These are phyloP conservation scores for Dione vanillae DNA, from an alignment of 2,888 invertebrate species.

Conservation along the genomic window DNA sequence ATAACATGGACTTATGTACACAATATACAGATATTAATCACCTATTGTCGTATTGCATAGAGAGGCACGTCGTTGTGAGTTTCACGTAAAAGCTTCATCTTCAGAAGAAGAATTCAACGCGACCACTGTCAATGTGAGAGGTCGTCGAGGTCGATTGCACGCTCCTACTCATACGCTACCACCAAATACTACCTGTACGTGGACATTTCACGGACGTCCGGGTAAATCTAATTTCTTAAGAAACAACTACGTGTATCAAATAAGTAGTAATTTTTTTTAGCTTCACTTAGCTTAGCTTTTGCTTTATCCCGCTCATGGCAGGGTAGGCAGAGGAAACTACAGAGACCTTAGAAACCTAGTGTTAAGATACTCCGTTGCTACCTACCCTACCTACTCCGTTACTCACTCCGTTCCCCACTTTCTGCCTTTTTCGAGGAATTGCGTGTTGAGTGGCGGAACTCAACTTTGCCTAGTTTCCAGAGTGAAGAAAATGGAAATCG, in stretches of 20 bases:
- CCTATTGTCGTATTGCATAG: slow-evolving; percentile 51
- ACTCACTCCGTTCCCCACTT: too few relatives aligned
- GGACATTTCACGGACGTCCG: slow-evolving; percentile 91
- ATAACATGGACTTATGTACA: not conserved
- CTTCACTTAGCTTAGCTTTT: too few relatives aligned
- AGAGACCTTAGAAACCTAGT: too few relatives aligned
- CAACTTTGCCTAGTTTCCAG: too few relatives aligned
- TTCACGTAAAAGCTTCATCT: slow-evolving; percentile 90
- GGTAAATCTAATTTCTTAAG: slow-evolving; percentile 56
- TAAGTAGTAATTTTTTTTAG: not conserved
- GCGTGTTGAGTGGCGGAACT: too few relatives aligned
- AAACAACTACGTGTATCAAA: not conserved
- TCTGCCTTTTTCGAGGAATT: too few relatives aligned
- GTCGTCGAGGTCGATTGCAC: slow-evolving; percentile 88
- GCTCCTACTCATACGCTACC: slow-evolving; percentile 93
- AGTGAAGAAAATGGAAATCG: too few relatives aligned
- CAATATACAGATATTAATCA: not conserved
- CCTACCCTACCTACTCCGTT: too few relatives aligned
- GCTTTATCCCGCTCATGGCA: too few relatives aligned
- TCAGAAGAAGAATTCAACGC: slow-evolving; percentile 82
- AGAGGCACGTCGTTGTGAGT: slow-evolving; percentile 87
- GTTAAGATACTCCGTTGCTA: too few relatives aligned
- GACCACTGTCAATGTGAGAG: slow-evolving; percentile 76
- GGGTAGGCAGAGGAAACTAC: too few relatives aligned
- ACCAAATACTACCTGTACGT: slow-evolving; percentile 93